Base-by-base conservation (phyloP, 1,140 invertebrate species). In the Popillia japonica region DNA sequence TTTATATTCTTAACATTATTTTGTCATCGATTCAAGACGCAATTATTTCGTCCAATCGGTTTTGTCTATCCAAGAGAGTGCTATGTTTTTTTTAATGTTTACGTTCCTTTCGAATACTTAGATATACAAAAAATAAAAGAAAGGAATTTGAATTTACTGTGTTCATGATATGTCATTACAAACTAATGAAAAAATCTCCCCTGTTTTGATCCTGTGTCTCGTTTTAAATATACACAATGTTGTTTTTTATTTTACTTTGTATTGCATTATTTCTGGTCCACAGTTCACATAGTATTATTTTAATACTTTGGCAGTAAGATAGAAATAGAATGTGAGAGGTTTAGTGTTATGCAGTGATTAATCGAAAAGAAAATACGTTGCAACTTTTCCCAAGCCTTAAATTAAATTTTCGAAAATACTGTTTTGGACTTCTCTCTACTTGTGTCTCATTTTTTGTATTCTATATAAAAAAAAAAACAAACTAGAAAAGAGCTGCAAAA, bases 351-450 rank as follows among this genome's bases (percentile, higher is more conserved):
- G 27, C n/a, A 4, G 27, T 34, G 4, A 87, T 84, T 82, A 83
- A 85, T 59, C 83, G 73, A 86, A 87, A 81, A 85, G 73, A 86
- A 87, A 81, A 85, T 86, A 78, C 81, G 85, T 40, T 40, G 22
- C 40, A 40, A 23, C 20, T 11, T 17, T 41, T 41, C 27, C 23
- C 73, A 41, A 75, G 68, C 23, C 73, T 75, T 14, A 42, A 75
- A 75, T 42, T 75, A 75, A 6, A 42, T 17, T 9, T 40, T 48
- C 3, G 34, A 74, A 75, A 75, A 75, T 75, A 48, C 40, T 41
- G 42, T 22, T 75, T 41, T 41, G 40, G 73, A 75, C 17, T 41
- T 41, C 4, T 42, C 17, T 75, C 20, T 17, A 11, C 42, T 40
- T 75, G 6, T 10, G 2, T 48, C 17, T 40, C 10, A 55, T n/a